These are phyloP conservation scores for Colistium nudipinnis DNA, from an alignment of 2,113 vertebrate species.

Conservation along the genomic window DNA sequence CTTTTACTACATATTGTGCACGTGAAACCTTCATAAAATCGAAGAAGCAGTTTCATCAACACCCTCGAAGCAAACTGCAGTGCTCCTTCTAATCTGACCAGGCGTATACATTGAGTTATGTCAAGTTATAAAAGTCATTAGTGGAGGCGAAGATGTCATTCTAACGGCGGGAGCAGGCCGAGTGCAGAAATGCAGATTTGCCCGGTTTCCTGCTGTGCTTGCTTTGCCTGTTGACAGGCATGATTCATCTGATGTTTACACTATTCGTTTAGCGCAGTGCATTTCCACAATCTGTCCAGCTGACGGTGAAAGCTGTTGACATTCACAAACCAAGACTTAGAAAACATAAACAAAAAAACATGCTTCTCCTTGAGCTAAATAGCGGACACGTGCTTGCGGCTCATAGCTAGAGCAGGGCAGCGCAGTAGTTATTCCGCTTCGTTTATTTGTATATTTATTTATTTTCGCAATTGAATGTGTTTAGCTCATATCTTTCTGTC, in stretches of 20 bases:
- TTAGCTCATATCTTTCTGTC: constrained; percentile 13
- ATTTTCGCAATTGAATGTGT: constrained; percentile 15
- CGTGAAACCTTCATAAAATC: not conserved
- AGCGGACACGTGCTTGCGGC: constrained; percentile 37
- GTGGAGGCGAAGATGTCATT: constrained; percentile 14
- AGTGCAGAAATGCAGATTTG: constrained; percentile 6
- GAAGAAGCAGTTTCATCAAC: not conserved
- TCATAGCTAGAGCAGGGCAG: constrained; percentile 11
- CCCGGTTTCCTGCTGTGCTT: constrained; percentile 14
- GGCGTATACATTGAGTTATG: constrained; percentile 1
- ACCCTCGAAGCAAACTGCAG: not conserved
- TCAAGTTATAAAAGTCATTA: constrained; percentile 18
- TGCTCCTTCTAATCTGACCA: not conserved
- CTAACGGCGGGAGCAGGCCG: constrained; percentile 7
- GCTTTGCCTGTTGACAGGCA: constrained; percentile 47
- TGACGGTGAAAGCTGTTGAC: constrained; percentile 57
- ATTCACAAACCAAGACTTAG: constrained; percentile 45
- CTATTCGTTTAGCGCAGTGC: constrained; percentile 39
- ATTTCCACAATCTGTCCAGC: constrained; percentile 65
- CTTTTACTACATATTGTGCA: not conserved
- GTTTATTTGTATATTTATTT: not conserved
- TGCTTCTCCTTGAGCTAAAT: constrained; percentile 43
- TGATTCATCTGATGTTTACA: constrained; percentile 69
- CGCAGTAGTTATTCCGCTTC: constrained; percentile 9
- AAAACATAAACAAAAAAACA: constrained; percentile 37